Evolutionary conservation across 2,797 vertebrate genomes (phyloP), one percentile per base, ranked within the genome.

Genomic region (Molossus molossus): DNA sequence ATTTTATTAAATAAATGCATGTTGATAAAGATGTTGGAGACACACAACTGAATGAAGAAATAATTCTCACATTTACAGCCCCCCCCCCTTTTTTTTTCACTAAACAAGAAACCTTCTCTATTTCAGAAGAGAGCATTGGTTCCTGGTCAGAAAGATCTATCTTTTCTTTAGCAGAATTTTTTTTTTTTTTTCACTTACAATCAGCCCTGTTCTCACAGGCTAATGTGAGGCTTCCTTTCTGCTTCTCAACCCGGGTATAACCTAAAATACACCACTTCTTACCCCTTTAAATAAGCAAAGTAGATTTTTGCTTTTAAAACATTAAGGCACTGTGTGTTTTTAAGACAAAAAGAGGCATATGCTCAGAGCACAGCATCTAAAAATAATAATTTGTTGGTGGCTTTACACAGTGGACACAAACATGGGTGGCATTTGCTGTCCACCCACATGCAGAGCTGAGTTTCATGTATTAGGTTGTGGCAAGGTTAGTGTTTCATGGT

Each of bases 1-100:
- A 83, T 77, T 37, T 73, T 95, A 70, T 58, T 91, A 82, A 91
- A 37, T 76, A 77, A 81, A 57, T 33, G 1, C 0, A 45, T 45
- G 11, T 80, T 67, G 55, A 83, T 55, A 55, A 53, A 75, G 27
- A 70, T 83, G 79, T 96, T 80, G 58, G 12, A 89, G 45, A 64
- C 9, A 55, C 33, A 69, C 10, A 80, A 55, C 9, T 76, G 21
- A 79, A 88, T 55, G 9, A 94, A 90, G 15, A 62, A 18, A 1
- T 48, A 94, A 65, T 60, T 17, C 27, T 87, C 13, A 55, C 23
- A 73, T 53, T 48, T 67, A 64, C 13, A 37, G 86, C 29, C 40
- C 40, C n/a, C 67, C 13, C 4, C 6, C 12, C 77, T 33, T 65
- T 94, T 81, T 9, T 48, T 90, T 95, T 45, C 45, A 33, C 55